Base-by-base conservation (phyloP, 92 coral and sea anemone genomes). In the Paramuricea clavata region DNA sequence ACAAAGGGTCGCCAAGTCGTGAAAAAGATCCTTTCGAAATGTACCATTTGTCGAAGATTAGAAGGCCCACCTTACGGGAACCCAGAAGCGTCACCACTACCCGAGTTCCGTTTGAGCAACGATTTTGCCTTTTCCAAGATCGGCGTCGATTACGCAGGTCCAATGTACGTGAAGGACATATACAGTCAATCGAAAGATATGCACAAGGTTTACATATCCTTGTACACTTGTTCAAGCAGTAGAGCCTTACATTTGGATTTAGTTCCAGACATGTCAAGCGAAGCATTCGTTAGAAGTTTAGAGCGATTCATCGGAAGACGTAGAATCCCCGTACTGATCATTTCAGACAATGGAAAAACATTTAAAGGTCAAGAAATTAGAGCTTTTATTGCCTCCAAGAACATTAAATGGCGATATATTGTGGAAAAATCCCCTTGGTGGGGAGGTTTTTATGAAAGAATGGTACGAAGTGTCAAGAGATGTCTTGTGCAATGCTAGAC, bases 391-490 rank as follows among this genome's bases (percentile, higher is more conserved):
- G 64, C 64, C 21, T 56, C 64, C 64, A 56, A 67, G 74, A 67
- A 23, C 61, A 65, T 87, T 52, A 73, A 64, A 50, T 79, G 90
- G 81, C 81, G 41, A 44, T 87, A 42, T 47, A 87, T 77, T 34
- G 90, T 87, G 54, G 87, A 22, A 28, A 42, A 68, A 67, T 79
- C 90, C 78, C 86, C 90, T 27, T 80, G 81, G 90, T 79, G 90
- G 89, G 76, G 89, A 28, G 89, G 85, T 17, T 70, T 83, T 27
- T 83, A 43, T 43, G 87, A 86, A 49, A 62, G n/a, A n/a, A n/a
- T n/a, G n/a, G n/a, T n/a, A n/a, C n/a, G n/a, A n/a, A n/a, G n/a
- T n/a, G n/a, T n/a, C n/a, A n/a, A n/a, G n/a, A n/a, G n/a, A n/a
- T n/a, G n/a, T n/a, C n/a, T n/a, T n/a, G n/a, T n/a, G n/a, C n/a